Evolutionary conservation across 2,797 vertebrate genomes (phyloP).

Genomic region (Melopsittacus undulatus): DNA sequence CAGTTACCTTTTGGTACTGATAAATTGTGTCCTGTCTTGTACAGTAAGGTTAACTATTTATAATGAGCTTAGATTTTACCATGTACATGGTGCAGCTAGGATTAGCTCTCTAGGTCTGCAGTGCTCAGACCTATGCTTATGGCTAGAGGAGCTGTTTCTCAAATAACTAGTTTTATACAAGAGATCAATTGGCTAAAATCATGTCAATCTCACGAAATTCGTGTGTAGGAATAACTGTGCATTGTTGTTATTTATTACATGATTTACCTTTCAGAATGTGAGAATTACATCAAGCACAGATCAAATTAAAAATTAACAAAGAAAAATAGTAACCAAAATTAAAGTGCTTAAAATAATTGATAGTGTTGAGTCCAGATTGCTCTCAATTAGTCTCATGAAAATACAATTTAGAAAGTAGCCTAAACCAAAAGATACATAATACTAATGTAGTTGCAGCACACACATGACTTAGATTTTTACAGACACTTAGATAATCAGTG

Average conservation of each 20-base stretch:
- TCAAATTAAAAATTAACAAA: neutral
- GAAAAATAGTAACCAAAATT: neutral
- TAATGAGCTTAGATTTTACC: neutral
- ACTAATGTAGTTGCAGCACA: neutral
- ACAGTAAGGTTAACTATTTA: neutral
- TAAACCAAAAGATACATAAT: neutral
- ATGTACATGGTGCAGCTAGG: neutral
- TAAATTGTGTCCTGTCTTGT: neutral
- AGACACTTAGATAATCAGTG: neutral
- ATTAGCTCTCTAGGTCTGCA: neutral
- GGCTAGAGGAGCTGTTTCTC: neutral
- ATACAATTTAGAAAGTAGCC: neutral
- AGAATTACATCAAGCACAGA: neutral
- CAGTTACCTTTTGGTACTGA: neutral
- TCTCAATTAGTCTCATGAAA: neutral
- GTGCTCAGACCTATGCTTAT: neutral
- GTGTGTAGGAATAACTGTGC: neutral
- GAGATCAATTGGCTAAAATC: neutral
- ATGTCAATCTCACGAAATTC: neutral
- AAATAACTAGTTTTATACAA: neutral
- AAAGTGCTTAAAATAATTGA: neutral
- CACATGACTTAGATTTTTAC: fast-evolving
- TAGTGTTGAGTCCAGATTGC: neutral
- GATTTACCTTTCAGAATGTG: neutral
- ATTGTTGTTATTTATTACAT: neutral